Evolutionary conservation across 2,797 vertebrate species (phyloP).

Genomic region (Anguilla obscura): DNA sequence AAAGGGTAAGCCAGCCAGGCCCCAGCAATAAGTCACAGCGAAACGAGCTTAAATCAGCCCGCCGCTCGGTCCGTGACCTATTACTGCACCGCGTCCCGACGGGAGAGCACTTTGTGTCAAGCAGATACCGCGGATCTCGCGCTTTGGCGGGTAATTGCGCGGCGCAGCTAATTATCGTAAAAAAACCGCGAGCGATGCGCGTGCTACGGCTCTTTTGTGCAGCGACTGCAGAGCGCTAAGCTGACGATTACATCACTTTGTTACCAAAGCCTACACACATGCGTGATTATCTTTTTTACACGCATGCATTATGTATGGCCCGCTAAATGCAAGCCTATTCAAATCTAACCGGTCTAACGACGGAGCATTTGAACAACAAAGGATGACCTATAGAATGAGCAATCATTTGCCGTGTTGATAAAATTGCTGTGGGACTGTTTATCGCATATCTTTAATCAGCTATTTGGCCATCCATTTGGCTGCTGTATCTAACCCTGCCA

Average conservation of each 20-base stretch:
- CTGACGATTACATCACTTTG: background rate
- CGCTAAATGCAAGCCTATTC: background rate
- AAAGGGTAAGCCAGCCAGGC: background rate
- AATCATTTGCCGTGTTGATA: background rate
- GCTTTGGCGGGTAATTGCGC: background rate
- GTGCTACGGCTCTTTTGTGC: background rate
- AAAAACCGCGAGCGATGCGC: background rate
- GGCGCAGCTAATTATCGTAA: background rate
- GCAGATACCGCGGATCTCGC: background rate
- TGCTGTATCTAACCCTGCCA: constrained; percentile 5
- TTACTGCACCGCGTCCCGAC: background rate
- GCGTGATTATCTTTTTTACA: background rate
- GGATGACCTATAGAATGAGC: background rate
- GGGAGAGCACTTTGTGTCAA: background rate
- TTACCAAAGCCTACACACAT: background rate
- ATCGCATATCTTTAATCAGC: constrained; percentile 14
- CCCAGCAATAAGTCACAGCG: background rate
- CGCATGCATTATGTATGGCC: background rate
- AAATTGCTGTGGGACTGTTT: background rate
- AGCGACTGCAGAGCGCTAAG: background rate
- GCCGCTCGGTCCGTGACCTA: background rate
- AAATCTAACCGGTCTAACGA: background rate
- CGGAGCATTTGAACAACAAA: background rate
- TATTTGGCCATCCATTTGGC: background rate
- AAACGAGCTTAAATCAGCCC: background rate